Evolutionary conservation across 2,113 vertebrate species (phyloP).

Genomic region (Peromyscus californicus): DNA sequence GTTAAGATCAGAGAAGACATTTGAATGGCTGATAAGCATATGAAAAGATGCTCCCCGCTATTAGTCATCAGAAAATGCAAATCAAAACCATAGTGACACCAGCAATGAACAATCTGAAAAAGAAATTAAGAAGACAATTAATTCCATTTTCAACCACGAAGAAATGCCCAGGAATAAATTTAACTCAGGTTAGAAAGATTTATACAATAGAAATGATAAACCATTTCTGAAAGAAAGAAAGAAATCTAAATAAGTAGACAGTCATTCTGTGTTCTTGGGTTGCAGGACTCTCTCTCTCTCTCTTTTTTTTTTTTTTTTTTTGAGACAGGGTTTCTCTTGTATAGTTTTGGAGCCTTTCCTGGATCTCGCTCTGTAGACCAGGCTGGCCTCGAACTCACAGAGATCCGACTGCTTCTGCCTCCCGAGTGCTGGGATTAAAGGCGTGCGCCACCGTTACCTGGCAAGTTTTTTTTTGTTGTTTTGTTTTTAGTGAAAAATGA

Average conservation of each 20-base stretch:
- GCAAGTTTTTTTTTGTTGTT: background rate
- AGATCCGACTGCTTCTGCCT: background rate
- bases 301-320: background rate
- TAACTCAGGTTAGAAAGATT: conserved; percentile 36
- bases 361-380: background rate
- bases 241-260: conserved; percentile 21
- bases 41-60: conserved; percentile 36
- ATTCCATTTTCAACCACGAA: conserved; percentile 59
- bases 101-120: conserved; percentile 43
- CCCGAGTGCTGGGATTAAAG: background rate
- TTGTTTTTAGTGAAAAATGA: background rate
- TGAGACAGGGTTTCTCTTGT: background rate
- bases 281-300: background rate
- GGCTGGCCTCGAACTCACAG: background rate
- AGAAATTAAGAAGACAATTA: conserved; percentile 66
- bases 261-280: background rate
- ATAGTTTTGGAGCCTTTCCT: background rate
- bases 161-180: conserved; percentile 63
- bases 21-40: conserved; percentile 50
- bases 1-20: background rate
- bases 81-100: conserved; percentile 54
- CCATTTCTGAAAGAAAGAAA: conserved; percentile 36
- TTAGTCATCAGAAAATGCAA: conserved; percentile 53
- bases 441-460: too few species aligned
- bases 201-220: conserved; percentile 4